Conservation (phyloP, 35 echinoderm and acorn worm genomes). For the Holothuria glaberrima region DNA sequence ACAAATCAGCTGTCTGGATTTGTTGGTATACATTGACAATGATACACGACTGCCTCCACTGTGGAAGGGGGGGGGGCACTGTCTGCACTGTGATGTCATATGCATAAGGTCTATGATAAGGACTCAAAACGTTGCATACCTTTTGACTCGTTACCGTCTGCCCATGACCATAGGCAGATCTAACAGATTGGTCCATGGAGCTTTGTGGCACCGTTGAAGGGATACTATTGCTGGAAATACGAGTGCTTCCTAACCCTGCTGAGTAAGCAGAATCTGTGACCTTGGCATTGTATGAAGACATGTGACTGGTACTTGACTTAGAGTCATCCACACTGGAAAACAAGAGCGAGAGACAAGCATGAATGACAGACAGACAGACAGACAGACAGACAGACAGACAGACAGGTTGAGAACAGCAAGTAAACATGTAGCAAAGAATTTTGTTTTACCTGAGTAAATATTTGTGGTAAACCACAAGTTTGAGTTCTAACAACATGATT, state of each 20-base stretch:
- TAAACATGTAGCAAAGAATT: no score
- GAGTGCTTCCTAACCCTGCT: constrained; percentile 23
- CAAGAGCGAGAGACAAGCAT: not conserved
- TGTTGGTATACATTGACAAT: no score
- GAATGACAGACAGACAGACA: no score
- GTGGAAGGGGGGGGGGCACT: no score
- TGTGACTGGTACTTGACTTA: constrained; percentile 56
- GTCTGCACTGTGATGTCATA: no score
- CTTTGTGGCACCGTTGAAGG: constrained; percentile 47
- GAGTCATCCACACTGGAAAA: constrained; percentile 28
- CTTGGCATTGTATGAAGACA: constrained; percentile 73
- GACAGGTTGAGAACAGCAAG: not conserved
- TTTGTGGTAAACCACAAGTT: no score
- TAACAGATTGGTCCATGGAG: constrained; percentile 60
- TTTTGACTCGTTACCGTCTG: constrained; percentile 48
- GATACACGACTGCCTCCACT: no score
- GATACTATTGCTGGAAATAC: constrained; percentile 36
- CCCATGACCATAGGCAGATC: constrained; percentile 52
- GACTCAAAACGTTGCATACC: not conserved
- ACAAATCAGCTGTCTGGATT: no score
- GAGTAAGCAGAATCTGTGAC: constrained; percentile 52
- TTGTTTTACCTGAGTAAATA: no score
- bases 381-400: not conserved
- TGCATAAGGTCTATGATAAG: no score
- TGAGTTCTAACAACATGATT: no score